Conservation (phyloP, 2,113 vertebrate species). For the Osmerus eperlanus region DNA sequence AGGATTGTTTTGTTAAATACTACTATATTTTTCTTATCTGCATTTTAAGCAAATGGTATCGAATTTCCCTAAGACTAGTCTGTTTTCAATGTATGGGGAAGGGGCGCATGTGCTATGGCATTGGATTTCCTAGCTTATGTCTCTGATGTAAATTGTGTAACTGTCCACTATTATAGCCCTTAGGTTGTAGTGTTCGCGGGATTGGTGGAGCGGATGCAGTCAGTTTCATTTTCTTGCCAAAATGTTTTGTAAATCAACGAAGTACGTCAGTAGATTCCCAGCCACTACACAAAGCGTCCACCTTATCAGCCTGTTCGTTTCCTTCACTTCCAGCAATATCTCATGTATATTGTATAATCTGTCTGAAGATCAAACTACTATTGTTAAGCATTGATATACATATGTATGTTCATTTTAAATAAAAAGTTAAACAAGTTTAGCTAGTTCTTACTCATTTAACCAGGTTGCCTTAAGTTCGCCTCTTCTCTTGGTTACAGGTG, state of each 20-base stretch:
- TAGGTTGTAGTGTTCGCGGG: constrained; percentile 38
- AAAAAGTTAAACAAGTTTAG: constrained; percentile 72
- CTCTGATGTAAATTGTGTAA: constrained; percentile 36
- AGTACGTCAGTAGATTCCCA: constrained; percentile 37
- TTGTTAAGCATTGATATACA: constrained; percentile 68
- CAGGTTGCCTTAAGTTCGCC: constrained; percentile 65
- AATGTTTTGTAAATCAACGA: constrained; percentile 32
- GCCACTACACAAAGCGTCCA: constrained; percentile 40
- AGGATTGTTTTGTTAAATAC: constrained; percentile 52
- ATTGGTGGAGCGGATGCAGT: constrained; percentile 42
- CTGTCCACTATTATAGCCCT: constrained; percentile 18
- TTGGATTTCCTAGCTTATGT: constrained; percentile 50
- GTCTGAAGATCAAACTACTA: constrained; percentile 69
- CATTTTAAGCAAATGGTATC: constrained; percentile 54
- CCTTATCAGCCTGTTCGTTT: constrained; percentile 55
- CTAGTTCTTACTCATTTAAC: constrained; percentile 74
- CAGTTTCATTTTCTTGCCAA: constrained; percentile 48
- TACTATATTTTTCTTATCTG: constrained; percentile 42
- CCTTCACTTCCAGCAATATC: constrained; percentile 61
- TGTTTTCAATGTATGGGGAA: constrained; percentile 58
- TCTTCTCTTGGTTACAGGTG: constrained; percentile 62
- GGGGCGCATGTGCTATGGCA: constrained; percentile 56
- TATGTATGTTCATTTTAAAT: constrained; percentile 78
- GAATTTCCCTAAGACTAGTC: constrained; percentile 40
- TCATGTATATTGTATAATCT: constrained; percentile 75